Evolutionary conservation across 2,888 invertebrate species (phyloP).

Genomic region (Cataglyphis rosenhaueri): DNA sequence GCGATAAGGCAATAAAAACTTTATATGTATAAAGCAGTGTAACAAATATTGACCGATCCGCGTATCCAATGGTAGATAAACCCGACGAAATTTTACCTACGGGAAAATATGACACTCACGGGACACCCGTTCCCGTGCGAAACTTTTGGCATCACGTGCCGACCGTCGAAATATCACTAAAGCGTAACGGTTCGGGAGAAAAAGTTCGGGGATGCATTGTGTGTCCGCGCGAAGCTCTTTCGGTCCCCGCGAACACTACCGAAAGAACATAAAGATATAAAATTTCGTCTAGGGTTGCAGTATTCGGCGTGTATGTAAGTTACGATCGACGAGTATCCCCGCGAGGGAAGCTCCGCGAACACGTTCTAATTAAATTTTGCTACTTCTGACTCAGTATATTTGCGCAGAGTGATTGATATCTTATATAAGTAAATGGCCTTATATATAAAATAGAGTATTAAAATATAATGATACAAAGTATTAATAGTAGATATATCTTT

Average conservation of each 20-base stretch:
- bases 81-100: constrained; percentile 37
- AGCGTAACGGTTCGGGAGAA: constrained; percentile 41
- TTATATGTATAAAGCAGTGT: constrained; percentile 4
- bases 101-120: constrained; percentile 41
- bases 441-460: background rate
- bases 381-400: background rate
- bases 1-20: background rate
- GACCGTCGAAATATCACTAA: constrained; percentile 49
- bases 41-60: constrained; percentile 38
- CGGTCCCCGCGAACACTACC: background rate
- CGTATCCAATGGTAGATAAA: constrained; percentile 25
- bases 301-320: constrained; percentile 23
- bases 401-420: background rate
- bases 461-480: background rate
- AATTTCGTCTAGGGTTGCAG: constrained; percentile 17
- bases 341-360: background rate
- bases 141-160: constrained; percentile 50
- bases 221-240: constrained; percentile 1
- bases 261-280: constrained; percentile 39
- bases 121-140: constrained; percentile 16
- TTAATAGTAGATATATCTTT: background rate
- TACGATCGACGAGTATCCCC: constrained; percentile 23
- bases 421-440: background rate
- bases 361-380: constrained; percentile 10
- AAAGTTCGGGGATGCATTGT: constrained; percentile 42